Evolutionary conservation across 2,888 invertebrate species (phyloP).

Genomic region (Amphipoea oculea): DNA sequence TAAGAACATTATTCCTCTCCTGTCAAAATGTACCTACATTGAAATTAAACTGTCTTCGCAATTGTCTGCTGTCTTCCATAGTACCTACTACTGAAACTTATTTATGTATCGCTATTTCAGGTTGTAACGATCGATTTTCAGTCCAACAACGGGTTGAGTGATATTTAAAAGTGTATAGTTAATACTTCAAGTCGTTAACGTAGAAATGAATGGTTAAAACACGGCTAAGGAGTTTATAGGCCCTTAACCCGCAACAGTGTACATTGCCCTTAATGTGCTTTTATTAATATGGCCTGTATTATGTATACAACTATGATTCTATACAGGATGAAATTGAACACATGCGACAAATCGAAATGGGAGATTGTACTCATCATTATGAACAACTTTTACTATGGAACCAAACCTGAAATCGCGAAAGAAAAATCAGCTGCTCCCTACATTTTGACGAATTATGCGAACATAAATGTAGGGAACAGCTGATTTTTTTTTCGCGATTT

Average conservation of each 20-base stretch:
- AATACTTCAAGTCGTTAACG: conserved; percentile 23
- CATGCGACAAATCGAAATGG: too few species aligned
- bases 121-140: conserved; percentile 33
- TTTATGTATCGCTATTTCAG: conserved; percentile 21
- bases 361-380: too few species aligned
- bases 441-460: too few species aligned
- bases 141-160: conserved; percentile 24
- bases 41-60: conserved; percentile 12
- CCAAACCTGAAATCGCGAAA: too few species aligned
- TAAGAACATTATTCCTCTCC: conserved; percentile 9
- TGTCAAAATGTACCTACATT: conserved; percentile 7
- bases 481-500: too few species aligned
- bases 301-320: not conserved
- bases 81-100: conserved; percentile 7
- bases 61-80: conserved; percentile 10
- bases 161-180: conserved; percentile 20
- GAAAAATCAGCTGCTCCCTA: too few species aligned
- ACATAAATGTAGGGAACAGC: too few species aligned
- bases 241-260: conserved; percentile 26
- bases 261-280: conserved; percentile 20
- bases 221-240: conserved; percentile 27
- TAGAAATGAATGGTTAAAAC: conserved; percentile 19
- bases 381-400: too few species aligned
- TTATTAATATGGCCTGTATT: not conserved
- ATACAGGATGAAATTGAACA: too few species aligned